A percentile compares a stretch with the other conserved stretches of the same genome.
These are phyloP conservation scores for Hyposoter dolosus DNA, from an alignment of 2,888 invertebrate genomes.

Conservation along the genomic window DNA sequence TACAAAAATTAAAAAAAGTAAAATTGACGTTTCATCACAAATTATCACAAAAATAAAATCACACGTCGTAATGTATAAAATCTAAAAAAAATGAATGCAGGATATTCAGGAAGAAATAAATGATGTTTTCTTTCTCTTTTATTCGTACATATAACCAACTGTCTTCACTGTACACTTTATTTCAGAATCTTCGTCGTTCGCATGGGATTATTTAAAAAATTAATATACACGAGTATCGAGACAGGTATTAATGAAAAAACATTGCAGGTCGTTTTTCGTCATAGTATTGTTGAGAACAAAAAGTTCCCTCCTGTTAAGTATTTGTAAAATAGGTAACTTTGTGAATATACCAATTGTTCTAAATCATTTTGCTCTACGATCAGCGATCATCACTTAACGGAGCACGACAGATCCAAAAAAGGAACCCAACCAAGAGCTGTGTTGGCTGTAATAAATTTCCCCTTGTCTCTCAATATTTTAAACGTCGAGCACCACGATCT, in stretches of 20 bases:
- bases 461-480: neutral
- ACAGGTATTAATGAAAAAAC: constrained; percentile 64
- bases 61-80: neutral
- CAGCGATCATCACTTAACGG: neutral
- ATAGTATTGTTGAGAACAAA: constrained; percentile 36
- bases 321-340: neutral
- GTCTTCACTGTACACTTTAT: constrained; percentile 76
- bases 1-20: neutral
- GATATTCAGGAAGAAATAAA: constrained; percentile 63
- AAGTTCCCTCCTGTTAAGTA: neutral
- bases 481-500: neutral
- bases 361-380: neutral
- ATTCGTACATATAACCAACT: constrained; percentile 76
- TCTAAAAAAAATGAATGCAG: constrained; percentile 65
- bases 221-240: constrained; percentile 73
- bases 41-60: constrained; percentile 35
- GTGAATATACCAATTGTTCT: neutral
- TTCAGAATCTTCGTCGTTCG: constrained; percentile 70
- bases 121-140: constrained; percentile 74
- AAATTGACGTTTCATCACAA: neutral
- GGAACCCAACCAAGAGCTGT: neutral
- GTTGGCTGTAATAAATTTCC: neutral
- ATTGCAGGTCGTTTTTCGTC: constrained; percentile 47
- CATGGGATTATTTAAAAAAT: constrained; percentile 75
- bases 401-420: neutral